phyloP scores from a whole-genome alignment of 2,113 vertebrate species.

The Labrus mixtus region DNA sequence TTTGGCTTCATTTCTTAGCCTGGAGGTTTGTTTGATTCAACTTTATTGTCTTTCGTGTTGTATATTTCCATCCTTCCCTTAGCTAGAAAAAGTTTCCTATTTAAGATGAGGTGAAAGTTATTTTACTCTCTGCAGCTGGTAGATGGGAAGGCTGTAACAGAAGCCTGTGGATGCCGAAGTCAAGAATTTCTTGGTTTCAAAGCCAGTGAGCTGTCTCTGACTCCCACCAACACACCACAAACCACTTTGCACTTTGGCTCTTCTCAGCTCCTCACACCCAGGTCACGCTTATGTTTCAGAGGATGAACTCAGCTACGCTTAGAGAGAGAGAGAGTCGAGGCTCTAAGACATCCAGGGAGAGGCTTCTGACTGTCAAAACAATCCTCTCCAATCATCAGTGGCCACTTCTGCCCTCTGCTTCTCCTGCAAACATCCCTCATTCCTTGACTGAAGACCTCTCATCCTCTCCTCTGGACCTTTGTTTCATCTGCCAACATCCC shows the following conservation, averaged over 20 bases:
- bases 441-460: constrained; percentile 19
- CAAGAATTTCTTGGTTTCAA: constrained; percentile 13
- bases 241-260: constrained; percentile 17
- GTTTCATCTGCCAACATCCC: constrained; percentile 25
- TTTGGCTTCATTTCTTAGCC: not conserved
- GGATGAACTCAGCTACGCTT: constrained; percentile 23
- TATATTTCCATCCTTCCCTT: not conserved
- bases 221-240: constrained; percentile 18
- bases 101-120: not conserved
- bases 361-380: constrained; percentile 61
- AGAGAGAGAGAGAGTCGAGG: not conserved
- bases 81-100: not conserved
- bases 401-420: constrained; percentile 33
- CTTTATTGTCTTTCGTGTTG: not conserved
- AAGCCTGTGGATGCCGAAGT: not conserved
- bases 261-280: constrained; percentile 44
- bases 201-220: constrained; percentile 22
- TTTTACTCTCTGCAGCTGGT: not conserved
- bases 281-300: constrained; percentile 38
- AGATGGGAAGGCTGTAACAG: not conserved
- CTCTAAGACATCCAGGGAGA: constrained; percentile 48
- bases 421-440: constrained; percentile 39
- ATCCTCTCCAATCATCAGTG: constrained; percentile 34
- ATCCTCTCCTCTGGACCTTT: constrained; percentile 10
- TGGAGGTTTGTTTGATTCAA: not conserved